These are phyloP conservation scores for Tryphoninae sp. DNA, from an alignment of 2,888 invertebrate species.

Conservation along the genomic window DNA sequence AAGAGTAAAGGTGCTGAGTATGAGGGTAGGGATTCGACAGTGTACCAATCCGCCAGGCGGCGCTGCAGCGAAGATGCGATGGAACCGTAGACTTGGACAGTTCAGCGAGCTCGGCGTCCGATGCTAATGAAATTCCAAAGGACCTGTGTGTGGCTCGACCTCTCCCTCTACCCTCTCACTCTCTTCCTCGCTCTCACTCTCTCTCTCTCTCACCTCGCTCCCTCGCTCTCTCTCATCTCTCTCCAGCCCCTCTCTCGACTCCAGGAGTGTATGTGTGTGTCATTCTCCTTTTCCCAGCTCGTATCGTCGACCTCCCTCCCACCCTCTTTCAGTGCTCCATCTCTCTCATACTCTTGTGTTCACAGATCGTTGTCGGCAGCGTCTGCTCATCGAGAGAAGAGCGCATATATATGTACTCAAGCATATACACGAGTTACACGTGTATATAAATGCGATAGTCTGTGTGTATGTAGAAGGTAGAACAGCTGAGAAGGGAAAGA, in stretches of 20 bases:
- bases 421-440: neutral
- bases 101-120: constrained; percentile 72
- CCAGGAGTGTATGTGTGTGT: constrained; percentile 23
- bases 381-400: constrained; percentile 60
- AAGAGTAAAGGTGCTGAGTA: neutral
- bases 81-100: constrained; percentile 74
- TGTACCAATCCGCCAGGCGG: constrained; percentile 50
- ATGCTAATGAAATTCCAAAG: constrained; percentile 79
- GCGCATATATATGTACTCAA: neutral
- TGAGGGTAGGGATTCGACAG: constrained; percentile 8
- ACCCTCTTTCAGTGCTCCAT: constrained; percentile 39
- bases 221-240: constrained; percentile 18
- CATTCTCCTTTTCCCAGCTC: constrained; percentile 43
- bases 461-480: constrained; percentile 22
- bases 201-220: neutral
- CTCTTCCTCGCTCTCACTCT: neutral
- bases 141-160: constrained; percentile 32
- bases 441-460: neutral
- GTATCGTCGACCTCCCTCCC: constrained; percentile 16
- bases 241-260: neutral
- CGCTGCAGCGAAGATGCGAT: constrained; percentile 67
- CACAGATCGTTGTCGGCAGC: constrained; percentile 70
- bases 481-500: constrained; percentile 37
- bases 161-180: constrained; percentile 22
- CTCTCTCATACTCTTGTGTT: constrained; percentile 65